Percentiles rank a stretch among this genome's conserved stretches.
Conservation (phyloP, 2,888 invertebrate genomes). For the Ochropleura leucogaster region DNA sequence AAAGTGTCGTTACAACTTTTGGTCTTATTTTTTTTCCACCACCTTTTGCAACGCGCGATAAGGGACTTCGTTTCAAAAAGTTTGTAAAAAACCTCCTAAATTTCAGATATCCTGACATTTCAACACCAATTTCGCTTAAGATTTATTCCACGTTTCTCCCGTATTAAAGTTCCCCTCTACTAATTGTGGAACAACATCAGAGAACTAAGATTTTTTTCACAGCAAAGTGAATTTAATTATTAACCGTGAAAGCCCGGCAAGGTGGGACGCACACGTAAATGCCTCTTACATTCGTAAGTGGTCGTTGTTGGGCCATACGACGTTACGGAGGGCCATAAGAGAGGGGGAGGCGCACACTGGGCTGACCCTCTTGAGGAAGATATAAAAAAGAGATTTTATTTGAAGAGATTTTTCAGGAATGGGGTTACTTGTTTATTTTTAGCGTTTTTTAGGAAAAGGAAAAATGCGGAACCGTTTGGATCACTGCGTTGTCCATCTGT, state of each 20-base stretch:
- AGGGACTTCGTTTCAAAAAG: too few species aligned
- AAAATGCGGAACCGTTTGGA: too few species aligned
- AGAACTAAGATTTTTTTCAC: conserved; percentile 56
- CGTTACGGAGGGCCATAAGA: conserved; percentile 54
- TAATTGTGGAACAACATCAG: conserved; percentile 51
- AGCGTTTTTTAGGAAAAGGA: too few species aligned
- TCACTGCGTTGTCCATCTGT: too few species aligned
- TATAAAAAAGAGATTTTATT: neutral
- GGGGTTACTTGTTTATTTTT: neutral
- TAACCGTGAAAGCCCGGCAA: conserved; percentile 57
- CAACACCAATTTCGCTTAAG: conserved; percentile 19
- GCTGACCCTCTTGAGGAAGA: neutral
- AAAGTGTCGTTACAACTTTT: too few species aligned
- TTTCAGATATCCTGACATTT: conserved; percentile 7
- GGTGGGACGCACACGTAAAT: conserved; percentile 63
- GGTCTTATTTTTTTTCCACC: too few species aligned
- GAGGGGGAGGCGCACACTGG: conserved; percentile 43
- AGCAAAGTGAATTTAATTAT: conserved; percentile 66
- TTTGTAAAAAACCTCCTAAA: neutral
- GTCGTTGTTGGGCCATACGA: conserved; percentile 57
- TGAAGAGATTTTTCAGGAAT: neutral
- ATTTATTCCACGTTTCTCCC: conserved; percentile 21
- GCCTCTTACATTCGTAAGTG: conserved; percentile 65
- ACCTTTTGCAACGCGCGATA: too few species aligned
- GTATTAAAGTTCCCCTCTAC: conserved; percentile 12